Conservation (phyloP, 2,888 invertebrate species). For the Cacoxenus indagator region DNA sequence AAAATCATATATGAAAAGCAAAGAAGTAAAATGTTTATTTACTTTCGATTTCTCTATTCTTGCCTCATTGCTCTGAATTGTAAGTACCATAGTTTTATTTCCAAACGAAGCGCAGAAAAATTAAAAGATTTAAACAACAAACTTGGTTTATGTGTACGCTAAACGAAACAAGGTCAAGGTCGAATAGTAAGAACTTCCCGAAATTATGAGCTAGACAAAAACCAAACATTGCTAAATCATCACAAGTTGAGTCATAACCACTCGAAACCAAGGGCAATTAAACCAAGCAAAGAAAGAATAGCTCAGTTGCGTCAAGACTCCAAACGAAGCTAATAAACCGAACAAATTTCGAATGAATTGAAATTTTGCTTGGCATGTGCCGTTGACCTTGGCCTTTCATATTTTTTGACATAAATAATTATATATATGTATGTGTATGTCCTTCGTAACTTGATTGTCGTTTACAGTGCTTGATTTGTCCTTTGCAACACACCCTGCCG, state of each 20-base stretch:
- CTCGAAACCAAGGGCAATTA: constrained; percentile 56
- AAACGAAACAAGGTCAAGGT: constrained; percentile 53
- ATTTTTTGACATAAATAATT: constrained; percentile 16
- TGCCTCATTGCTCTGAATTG: constrained; percentile 5
- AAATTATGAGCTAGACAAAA: no score
- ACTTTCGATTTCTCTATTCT: neutral
- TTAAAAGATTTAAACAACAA: constrained; percentile 49
- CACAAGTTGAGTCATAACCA: neutral
- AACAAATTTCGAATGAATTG: neutral
- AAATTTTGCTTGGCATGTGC: constrained; percentile 23
- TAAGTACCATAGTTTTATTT: constrained; percentile 38
- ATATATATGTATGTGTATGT: neutral
- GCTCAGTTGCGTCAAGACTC: constrained; percentile 41
- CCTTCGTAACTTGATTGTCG: neutral
- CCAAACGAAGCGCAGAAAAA: no score
- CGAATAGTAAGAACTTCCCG: constrained; percentile 56
- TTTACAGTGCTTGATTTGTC: constrained; percentile 16
- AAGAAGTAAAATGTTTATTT: constrained; percentile 9
- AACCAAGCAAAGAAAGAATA: constrained; percentile 46
- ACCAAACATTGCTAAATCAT: constrained; percentile 21
- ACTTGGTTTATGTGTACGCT: constrained; percentile 39
- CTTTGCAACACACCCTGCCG: constrained; percentile 13
- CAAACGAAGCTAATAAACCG: neutral
- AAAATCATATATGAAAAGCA: constrained; percentile 14
- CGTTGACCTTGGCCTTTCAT: constrained; percentile 43